Evolutionary conservation across 1,140 invertebrate species (phyloP).

Genomic region (Mya arenaria): DNA sequence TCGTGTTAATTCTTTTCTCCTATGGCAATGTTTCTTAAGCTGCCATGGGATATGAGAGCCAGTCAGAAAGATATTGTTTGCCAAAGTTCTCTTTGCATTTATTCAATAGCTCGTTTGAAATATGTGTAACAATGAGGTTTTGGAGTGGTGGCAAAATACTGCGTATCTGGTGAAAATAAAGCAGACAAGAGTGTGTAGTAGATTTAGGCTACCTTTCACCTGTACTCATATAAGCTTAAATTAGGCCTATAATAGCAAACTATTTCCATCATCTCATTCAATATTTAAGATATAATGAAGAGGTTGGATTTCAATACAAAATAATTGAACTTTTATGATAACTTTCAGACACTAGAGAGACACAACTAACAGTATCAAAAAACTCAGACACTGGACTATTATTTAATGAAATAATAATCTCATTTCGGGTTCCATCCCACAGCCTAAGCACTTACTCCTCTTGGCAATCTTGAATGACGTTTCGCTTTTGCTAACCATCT

Average conservation of each 20-base stretch:
- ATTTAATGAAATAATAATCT: not conserved
- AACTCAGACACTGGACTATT: not conserved
- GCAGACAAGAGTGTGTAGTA: not conserved
- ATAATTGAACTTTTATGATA: not conserved
- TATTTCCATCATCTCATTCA: constrained; percentile 4
- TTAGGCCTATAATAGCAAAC: not conserved
- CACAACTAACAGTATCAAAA: constrained; percentile 1
- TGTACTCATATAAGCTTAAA: not conserved
- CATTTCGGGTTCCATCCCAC: not conserved
- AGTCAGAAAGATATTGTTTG: not conserved
- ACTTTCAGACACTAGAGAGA: not conserved
- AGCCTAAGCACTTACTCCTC: constrained; percentile 8
- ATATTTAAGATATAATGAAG: not conserved
- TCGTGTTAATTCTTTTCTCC: not conserved
- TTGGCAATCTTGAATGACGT: not conserved
- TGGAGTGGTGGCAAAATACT: not conserved
- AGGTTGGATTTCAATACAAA: not conserved
- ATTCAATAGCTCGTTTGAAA: constrained; percentile 3
- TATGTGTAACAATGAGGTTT: constrained; percentile 24
- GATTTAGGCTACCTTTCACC: not conserved
- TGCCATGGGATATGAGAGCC: not conserved
- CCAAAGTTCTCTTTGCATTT: constrained; percentile 8
- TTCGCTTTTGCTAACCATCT: not conserved
- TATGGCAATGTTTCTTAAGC: not conserved
- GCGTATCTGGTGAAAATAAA: not conserved